These are phyloP conservation scores for Anisognathus igniventris DNA, from an alignment of 2,797 vertebrate species.

Conservation along the genomic window DNA sequence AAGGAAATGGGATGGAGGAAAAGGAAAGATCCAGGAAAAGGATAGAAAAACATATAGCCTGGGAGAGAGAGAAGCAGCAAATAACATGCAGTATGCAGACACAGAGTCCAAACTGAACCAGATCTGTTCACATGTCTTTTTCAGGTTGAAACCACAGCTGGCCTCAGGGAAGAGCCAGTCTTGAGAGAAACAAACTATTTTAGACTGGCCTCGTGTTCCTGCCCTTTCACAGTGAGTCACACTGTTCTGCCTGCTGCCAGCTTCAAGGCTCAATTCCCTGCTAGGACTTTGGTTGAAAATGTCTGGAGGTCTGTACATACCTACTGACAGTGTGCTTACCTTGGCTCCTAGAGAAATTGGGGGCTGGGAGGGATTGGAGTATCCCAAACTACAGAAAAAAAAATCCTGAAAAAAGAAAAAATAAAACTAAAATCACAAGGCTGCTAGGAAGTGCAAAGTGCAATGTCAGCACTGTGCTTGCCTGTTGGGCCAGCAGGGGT, in stretches of 20 bases:
- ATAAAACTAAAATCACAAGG: not conserved
- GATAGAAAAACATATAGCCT: not conserved
- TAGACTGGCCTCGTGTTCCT: constrained; percentile 11
- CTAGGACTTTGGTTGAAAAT: not conserved
- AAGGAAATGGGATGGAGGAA: not conserved
- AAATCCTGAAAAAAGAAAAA: not conserved
- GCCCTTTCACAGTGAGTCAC: constrained; percentile 20
- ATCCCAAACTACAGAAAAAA: not conserved
- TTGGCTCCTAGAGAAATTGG: not conserved
- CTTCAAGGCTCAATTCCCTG: not conserved
- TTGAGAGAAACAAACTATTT: constrained; percentile 24
- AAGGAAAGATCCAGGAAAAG: not conserved
- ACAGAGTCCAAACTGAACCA: not conserved
- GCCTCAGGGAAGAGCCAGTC: not conserved
- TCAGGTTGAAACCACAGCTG: not conserved
- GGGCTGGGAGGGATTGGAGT: not conserved
- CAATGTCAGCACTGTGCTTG: not conserved
- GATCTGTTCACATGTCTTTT: not conserved
- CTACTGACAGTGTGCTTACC: not conserved
- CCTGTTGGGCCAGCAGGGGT: not conserved
- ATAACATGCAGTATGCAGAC: not conserved
- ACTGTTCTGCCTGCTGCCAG: not conserved
- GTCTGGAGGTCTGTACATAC: accelerated
- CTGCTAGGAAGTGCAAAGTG: not conserved
- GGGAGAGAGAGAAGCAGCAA: not conserved